These are phyloP conservation scores for Epinephelus malabaricus DNA, from an alignment of 2,797 vertebrate species.

Conservation along the genomic window DNA sequence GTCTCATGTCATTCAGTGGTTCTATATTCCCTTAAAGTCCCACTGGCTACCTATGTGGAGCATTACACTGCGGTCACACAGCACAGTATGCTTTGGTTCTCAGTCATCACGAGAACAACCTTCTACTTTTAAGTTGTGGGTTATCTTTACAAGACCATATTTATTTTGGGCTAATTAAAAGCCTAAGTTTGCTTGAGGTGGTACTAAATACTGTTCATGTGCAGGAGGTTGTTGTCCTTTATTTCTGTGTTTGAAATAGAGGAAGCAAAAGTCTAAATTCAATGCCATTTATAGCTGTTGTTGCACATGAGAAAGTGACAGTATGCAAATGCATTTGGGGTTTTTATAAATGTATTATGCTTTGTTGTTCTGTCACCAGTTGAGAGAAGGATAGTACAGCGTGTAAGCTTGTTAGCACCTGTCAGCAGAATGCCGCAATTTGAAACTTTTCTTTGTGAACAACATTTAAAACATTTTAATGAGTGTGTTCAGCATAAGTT, in stretches of 20 bases:
- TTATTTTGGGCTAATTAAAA: background rate
- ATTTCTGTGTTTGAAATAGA: background rate
- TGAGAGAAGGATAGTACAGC: background rate
- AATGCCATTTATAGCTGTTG: background rate
- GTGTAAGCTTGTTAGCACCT: constrained; percentile 21
- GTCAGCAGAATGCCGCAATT: constrained; percentile 9
- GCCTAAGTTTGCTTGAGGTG: background rate
- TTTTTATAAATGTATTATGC: background rate
- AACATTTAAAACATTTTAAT: background rate
- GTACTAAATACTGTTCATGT: background rate
- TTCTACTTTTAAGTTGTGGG: background rate
- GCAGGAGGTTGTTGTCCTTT: background rate
- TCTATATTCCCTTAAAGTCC: no score
- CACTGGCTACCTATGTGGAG: no score
- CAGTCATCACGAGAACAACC: background rate
- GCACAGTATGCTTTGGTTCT: background rate
- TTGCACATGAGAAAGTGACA: background rate
- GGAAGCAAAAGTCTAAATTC: background rate
- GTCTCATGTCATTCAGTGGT: background rate
- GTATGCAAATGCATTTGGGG: background rate
- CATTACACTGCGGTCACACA: no score
- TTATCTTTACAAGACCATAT: background rate
- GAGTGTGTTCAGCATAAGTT: background rate
- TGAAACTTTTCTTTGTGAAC: constrained; percentile 4
- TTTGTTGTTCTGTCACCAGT: background rate